Conservation (phyloP, 2,113 vertebrate species). For the Phocoena sinus region DNA sequence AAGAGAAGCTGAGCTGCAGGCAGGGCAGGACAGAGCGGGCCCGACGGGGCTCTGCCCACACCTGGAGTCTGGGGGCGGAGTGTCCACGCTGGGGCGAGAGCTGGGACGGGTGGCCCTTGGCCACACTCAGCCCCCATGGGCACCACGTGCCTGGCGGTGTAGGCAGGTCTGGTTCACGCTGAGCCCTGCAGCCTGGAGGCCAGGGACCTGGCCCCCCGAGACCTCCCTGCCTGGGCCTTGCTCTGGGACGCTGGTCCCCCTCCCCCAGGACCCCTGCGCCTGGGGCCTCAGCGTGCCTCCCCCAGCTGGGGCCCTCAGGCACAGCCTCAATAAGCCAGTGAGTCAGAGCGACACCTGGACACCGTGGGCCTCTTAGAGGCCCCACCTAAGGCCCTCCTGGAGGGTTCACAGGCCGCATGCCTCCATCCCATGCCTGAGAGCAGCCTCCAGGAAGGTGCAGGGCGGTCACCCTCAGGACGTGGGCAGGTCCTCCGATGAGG, state of each 20-base stretch:
- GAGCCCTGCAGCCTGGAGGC: neutral
- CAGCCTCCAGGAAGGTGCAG: neutral
- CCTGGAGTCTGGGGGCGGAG: neutral
- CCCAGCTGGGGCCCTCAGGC: accelerated
- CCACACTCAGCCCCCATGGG: neutral
- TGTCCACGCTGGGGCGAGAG: accelerated
- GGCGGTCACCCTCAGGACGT: accelerated
- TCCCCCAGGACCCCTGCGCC: neutral
- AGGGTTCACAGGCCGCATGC: accelerated
- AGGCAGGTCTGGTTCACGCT: neutral
- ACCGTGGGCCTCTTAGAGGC: accelerated
- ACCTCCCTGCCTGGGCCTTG: neutral
- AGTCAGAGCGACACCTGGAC: accelerated
- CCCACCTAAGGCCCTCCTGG: too few relatives aligned
- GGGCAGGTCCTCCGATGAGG: accelerated
- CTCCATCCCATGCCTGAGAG: accelerated
- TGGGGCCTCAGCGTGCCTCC: accelerated
- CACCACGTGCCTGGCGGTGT: accelerated
- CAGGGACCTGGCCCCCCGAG: neutral
- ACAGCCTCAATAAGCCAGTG: accelerated
- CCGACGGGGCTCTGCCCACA: accelerated
- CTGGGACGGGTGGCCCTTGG: neutral
- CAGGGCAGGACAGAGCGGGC: neutral
- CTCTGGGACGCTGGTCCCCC: too few relatives aligned
- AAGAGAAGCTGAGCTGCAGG: neutral